Base-by-base conservation (phyloP, 1,140 invertebrate genomes). In the Bradysia coprophila region DNA sequence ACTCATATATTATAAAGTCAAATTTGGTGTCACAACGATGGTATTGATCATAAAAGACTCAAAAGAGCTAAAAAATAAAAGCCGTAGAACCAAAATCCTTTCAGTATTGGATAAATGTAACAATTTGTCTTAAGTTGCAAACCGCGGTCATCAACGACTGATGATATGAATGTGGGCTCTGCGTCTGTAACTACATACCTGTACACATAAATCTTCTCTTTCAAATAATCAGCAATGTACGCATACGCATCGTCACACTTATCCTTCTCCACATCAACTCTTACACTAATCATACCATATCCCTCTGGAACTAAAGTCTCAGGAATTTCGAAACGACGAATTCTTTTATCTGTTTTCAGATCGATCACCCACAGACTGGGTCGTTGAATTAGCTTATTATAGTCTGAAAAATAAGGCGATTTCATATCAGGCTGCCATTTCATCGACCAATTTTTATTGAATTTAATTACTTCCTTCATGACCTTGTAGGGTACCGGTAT, bases 221-320 rank as follows among this genome's bases (percentile, higher is more conserved):
- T 75, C 2, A 68, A 66, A 4, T 83, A 55, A 56, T 84, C 82
- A 1, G 76, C 73, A 43, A 82, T 67, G 45, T 85, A 86, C 1
- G 74, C 76, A 55, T 65, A 74, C 0, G 80, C 75, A 20, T 76
- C 60, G 16, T 68, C 63, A 45, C 81, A 86, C 1, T 63, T 56
- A 1, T 64, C 49, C 0, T 62, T 49, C 4, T 66, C 58, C 0
- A 74, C 70, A 44, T 86, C 81, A 2, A 81, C 63, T 0, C 68
- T 67, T 16, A 78, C 64, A 42, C 75, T 74, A 0, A 75, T 76
- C 37, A 82, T 62, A 41, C 68, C 69, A 49, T 51, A 49, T 19
- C 57, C 57, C 2, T 52, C 53, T 2, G 47, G 47, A 6, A 53
- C 57, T 34, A 60, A 53, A 15, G 31, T 49, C 28, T 49, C 51